Percentiles rank a stretch among this genome's conserved stretches.
Conservation (phyloP, 2,113 vertebrate species). For the Psophia crepitans region DNA sequence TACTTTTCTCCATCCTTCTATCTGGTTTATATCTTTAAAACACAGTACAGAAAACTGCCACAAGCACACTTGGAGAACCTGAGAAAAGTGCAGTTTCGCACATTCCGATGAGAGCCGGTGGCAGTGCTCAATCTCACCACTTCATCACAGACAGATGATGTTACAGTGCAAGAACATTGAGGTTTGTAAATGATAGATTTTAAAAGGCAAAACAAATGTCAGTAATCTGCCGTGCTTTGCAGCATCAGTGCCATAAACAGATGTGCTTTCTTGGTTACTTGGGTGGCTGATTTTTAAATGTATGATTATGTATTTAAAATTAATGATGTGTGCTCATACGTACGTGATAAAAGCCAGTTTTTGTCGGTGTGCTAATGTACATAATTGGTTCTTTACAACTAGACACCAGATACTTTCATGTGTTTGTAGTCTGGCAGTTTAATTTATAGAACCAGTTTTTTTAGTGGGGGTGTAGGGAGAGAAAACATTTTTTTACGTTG, state of each 20-base stretch:
- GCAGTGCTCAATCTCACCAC: conserved; percentile 3
- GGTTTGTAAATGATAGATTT: neutral
- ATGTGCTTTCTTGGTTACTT: neutral
- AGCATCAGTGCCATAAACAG: conserved; percentile 24
- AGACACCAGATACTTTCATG: conserved; percentile 36
- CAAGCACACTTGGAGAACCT: neutral
- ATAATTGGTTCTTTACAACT: neutral
- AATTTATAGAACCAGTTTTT: neutral
- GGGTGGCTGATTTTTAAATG: neutral
- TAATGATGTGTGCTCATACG: neutral
- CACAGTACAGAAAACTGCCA: neutral
- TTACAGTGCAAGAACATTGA: neutral
- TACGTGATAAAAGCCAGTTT: conserved; percentile 19
- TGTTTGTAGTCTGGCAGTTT: neutral
- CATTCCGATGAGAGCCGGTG: neutral
- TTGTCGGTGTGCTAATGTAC: neutral
- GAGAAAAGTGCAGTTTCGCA: conserved; percentile 40
- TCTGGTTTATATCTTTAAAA: conserved; percentile 1
- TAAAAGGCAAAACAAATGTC: conserved; percentile 10
- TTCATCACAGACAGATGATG: conserved; percentile 23
- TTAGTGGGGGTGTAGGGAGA: neutral
- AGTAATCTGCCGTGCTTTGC: neutral
- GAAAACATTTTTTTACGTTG: neutral
- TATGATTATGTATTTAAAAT: conserved; percentile 34
- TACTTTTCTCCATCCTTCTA: neutral